Evolutionary conservation across 2,888 invertebrate genomes (phyloP).

Genomic region (Cerceris rybyensis): DNA sequence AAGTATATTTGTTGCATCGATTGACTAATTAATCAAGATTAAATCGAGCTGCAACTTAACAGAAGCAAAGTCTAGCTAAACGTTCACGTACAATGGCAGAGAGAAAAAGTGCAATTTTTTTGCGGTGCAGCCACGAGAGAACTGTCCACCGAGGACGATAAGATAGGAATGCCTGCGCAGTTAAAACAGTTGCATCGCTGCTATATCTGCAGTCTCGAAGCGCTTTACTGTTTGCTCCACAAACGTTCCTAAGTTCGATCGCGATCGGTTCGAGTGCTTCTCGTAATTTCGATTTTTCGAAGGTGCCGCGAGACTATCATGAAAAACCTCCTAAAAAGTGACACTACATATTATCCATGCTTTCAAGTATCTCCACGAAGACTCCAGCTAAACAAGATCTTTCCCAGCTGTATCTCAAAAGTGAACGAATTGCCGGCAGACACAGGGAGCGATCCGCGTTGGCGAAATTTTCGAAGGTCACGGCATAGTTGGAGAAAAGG

Average conservation of each 20-base stretch:
- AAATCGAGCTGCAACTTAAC: no score
- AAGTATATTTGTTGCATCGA: not conserved
- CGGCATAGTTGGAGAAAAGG: not conserved
- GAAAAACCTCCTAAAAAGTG: no score
- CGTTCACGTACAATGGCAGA: not conserved
- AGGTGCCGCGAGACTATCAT: no score
- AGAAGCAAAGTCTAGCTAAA: no score
- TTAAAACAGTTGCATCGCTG: conserved; percentile 19
- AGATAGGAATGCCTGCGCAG: conserved; percentile 49
- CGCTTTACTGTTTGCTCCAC: not conserved
- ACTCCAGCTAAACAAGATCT: no score
- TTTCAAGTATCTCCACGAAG: no score
- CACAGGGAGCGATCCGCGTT: not conserved
- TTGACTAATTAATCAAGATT: no score
- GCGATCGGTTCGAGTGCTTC: not conserved
- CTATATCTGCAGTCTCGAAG: not conserved
- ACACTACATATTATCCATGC: no score
- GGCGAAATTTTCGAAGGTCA: not conserved
- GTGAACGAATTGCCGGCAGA: no score
- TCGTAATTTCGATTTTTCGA: not conserved
- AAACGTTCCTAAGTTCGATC: not conserved
- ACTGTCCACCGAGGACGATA: conserved; percentile 29
- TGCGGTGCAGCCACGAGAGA: not conserved
- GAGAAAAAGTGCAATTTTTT: conserved; percentile 20
- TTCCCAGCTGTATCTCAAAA: no score